Percentiles rank a stretch among this genome's conserved stretches.
Evolutionary conservation across 2,113 vertebrate genomes (phyloP).

Genomic region (Oxyura jamaicensis): DNA sequence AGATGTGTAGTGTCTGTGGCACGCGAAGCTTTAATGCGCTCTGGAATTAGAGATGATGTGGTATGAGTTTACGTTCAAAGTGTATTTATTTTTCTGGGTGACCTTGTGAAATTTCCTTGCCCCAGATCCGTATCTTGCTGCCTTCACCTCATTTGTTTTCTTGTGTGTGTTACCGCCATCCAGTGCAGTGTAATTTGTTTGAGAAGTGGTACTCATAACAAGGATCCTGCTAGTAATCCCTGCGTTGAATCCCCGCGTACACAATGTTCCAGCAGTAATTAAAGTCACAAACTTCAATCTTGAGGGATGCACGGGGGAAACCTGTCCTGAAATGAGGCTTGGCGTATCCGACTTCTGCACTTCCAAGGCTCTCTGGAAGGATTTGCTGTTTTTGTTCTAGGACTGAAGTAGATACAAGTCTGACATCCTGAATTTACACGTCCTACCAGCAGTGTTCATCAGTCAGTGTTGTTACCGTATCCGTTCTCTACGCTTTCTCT

Average conservation of each 20-base stretch:
- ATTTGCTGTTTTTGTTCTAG: slow-evolving; percentile 17
- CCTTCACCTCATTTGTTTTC: slow-evolving; percentile 59
- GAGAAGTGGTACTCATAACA: slow-evolving; percentile 48
- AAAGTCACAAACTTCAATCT: slow-evolving; percentile 48
- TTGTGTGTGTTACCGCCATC: slow-evolving; percentile 31
- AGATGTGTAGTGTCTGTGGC: neutral
- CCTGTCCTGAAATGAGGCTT: slow-evolving; percentile 19
- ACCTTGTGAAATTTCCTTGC: slow-evolving; percentile 48
- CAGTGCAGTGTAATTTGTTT: slow-evolving; percentile 53
- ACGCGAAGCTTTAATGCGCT: rapidly evolving
- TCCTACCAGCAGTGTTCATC: slow-evolving; percentile 8
- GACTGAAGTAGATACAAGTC: slow-evolving; percentile 17
- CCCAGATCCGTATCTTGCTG: slow-evolving; percentile 2
- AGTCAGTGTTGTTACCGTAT: slow-evolving; percentile 29
- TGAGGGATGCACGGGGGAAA: slow-evolving; percentile 27
- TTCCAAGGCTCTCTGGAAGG: slow-evolving; percentile 16
- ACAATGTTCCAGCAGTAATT: slow-evolving; percentile 48
- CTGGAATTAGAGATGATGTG: neutral
- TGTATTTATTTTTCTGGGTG: neutral
- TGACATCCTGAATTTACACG: slow-evolving; percentile 1
- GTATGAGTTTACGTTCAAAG: neutral
- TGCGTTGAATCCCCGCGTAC: slow-evolving; percentile 30
- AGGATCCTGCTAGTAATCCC: slow-evolving; percentile 54
- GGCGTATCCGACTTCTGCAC: neutral
- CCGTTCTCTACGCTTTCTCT: slow-evolving; percentile 11